Percentiles rank a stretch among this genome's conserved stretches.
These are phyloP conservation scores for Bombus confusus DNA, from an alignment of 1,140 invertebrate species.

Conservation along the genomic window DNA sequence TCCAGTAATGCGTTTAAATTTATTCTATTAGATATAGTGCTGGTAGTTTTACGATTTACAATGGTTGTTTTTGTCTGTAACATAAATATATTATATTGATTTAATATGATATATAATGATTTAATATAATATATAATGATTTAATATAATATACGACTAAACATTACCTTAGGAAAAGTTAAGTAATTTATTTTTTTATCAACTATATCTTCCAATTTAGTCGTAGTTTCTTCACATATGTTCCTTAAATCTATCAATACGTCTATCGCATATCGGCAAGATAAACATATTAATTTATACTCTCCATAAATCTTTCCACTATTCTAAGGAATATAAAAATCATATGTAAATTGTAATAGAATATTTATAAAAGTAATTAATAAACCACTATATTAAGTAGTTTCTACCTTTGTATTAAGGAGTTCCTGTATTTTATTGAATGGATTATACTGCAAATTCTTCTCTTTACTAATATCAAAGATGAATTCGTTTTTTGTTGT, in stretches of 20 bases:
- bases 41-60: conserved; percentile 76
- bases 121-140: conserved; percentile 4
- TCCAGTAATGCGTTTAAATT: conserved; percentile 56
- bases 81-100: background rate
- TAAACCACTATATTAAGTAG: background rate
- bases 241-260: conserved; percentile 75
- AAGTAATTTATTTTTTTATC: conserved; percentile 57
- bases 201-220: conserved; percentile 61
- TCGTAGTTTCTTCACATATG: conserved; percentile 64
- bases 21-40: conserved; percentile 55
- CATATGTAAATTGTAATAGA: background rate
- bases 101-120: background rate
- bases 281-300: conserved; percentile 71
- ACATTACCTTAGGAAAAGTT: conserved; percentile 73
- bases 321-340: background rate
- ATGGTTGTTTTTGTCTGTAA: conserved; percentile 72
- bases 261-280: conserved; percentile 78
- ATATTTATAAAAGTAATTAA: background rate
- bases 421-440: conserved; percentile 70
- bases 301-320: background rate
- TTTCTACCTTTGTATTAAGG: conserved; percentile 73
- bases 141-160: background rate
- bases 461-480: conserved; percentile 72
- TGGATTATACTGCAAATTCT: conserved; percentile 56
- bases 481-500: conserved; percentile 64